Evolutionary conservation across 2,888 invertebrate genomes (phyloP), one percentile per base, ranked within the genome.

Genomic region (Lepidochitona cinerea): DNA sequence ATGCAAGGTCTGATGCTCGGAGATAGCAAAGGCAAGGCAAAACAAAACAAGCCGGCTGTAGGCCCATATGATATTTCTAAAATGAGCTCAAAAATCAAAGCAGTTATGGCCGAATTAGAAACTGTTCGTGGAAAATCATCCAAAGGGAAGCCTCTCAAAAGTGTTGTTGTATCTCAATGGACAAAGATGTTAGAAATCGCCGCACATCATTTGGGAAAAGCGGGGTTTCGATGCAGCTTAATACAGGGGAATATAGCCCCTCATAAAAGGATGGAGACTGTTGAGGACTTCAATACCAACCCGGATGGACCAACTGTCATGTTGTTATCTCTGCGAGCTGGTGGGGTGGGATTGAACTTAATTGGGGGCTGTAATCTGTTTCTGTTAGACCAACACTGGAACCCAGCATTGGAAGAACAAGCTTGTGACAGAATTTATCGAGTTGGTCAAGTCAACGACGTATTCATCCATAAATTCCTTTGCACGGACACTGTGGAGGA

Each of bases 341-440:
- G 98, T 66, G 98, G 98, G 35, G 97, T 97, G 23, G 98, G 98
- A 0, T 92, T 99, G 18, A 98, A 99, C 92, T 92, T 98, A 71
- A 93, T 95, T 73, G 98, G 98, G 1, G 98, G 95, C 0, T 97
- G 96, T 92, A 96, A 98, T 90, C 93, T 99, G 66, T 93, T 98
- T 37, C 92, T 99, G 37, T 90, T 97, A 32, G 98, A 99, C 91
- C 93, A 97, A 70, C 98, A 98, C 91, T 99, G 98, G 97, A 99
- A 98, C 93, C 98, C 98, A 0, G 97, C 98, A 86, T 91, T 98
- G 65, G 98, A 99, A 91, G 93, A 94, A 59, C 98, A 98, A 91
- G 98, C 98, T 0, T 96, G 96, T 91, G 98, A 98, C 92, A 93
- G 98, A 76, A 94, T 98, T 77, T 97, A 97, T 91, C 84, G 98